These are phyloP conservation scores for Griposia aprilina DNA, from an alignment of 2,888 invertebrate genomes.

Conservation along the genomic window DNA sequence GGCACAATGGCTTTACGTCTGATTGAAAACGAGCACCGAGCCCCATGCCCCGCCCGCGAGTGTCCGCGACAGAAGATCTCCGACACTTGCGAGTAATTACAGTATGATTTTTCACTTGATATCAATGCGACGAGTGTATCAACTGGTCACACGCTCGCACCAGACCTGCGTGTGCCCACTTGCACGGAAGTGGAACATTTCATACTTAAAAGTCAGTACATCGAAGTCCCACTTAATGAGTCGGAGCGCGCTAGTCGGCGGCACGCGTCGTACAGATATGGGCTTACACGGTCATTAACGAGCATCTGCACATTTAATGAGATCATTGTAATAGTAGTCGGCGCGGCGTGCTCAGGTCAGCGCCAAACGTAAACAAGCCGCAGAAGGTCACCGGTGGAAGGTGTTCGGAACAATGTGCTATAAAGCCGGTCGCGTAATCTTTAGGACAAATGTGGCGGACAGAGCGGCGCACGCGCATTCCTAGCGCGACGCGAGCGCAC, in stretches of 20 bases:
- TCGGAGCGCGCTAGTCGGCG: not conserved
- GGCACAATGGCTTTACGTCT: not conserved
- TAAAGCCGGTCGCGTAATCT: constrained; percentile 28
- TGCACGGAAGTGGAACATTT: constrained; percentile 30
- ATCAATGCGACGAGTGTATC: not conserved
- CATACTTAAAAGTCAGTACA: not conserved
- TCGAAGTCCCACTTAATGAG: not conserved
- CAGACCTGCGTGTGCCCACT: not conserved
- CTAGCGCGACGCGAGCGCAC: not conserved
- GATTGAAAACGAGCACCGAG: not conserved
- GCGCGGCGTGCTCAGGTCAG: not conserved
- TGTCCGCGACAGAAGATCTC: not conserved
- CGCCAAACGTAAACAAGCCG: constrained; percentile 2
- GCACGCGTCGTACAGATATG: constrained; percentile 26
- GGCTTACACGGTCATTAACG: constrained; percentile 15
- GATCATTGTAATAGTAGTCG: constrained; percentile 12
- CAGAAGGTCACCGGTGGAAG: constrained; percentile 28
- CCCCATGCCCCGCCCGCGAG: not conserved
- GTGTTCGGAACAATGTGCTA: constrained; percentile 43
- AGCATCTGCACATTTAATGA: constrained; percentile 20
- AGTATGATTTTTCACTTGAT: constrained; percentile 46
- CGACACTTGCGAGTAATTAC: not conserved
- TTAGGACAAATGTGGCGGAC: not conserved
- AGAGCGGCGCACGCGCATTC: not conserved
- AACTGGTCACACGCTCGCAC: not conserved